Evolutionary conservation across 2,888 invertebrate genomes (phyloP).

Genomic region (Stegana nigrithorax): DNA sequence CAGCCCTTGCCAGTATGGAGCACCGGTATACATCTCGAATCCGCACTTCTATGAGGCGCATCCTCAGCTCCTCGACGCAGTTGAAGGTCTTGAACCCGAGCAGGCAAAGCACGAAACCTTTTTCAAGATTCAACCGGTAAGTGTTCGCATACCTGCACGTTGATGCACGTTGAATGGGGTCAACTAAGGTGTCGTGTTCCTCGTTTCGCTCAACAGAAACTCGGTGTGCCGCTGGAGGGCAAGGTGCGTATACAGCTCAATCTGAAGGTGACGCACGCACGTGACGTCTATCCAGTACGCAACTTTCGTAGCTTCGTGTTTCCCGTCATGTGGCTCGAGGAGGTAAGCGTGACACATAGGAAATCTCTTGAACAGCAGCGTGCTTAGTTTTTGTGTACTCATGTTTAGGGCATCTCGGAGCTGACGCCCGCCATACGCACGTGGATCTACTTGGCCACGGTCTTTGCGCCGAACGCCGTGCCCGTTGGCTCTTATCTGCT

Average conservation of each 20-base stretch:
- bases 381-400: not conserved
- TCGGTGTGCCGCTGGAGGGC: conserved; percentile 86
- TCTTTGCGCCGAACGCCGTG: conserved; percentile 78
- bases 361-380: not conserved
- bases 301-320: conserved; percentile 84
- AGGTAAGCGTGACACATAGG: conserved; percentile 70
- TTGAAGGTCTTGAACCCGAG: conserved; percentile 80
- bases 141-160: no score
- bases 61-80: conserved; percentile 74
- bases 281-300: conserved; percentile 77
- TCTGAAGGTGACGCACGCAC: conserved; percentile 80
- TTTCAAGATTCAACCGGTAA: conserved; percentile 87
- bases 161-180: no score
- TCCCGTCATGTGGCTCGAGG: conserved; percentile 91
- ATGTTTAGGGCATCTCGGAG: conserved; percentile 78
- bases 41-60: conserved; percentile 91
- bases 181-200: no score
- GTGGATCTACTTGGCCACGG: conserved; percentile 85
- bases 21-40: conserved; percentile 88
- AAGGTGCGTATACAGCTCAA: conserved; percentile 86
- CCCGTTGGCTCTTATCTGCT: conserved; percentile 80
- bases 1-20: conserved; percentile 88
- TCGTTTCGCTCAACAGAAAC: no score
- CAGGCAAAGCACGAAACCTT: conserved; percentile 79
- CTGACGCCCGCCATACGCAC: conserved; percentile 82